These are phyloP conservation scores for Vombatus ursinus DNA, from an alignment of 2,113 vertebrate genomes.

Conservation along the genomic window DNA sequence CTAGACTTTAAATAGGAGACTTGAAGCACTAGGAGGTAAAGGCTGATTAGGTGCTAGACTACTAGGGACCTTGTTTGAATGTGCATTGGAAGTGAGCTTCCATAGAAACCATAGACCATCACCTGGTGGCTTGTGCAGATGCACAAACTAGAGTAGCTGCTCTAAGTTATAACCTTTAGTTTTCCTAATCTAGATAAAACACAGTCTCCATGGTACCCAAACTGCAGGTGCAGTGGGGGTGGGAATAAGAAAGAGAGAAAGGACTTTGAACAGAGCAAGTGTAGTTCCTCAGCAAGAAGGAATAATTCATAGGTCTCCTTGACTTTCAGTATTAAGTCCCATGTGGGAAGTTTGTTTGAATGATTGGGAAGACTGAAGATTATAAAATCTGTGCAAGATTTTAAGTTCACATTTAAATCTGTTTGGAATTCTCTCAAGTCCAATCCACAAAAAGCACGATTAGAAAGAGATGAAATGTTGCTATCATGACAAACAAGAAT, in stretches of 20 bases:
- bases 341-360: background rate
- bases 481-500: background rate
- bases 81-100: background rate
- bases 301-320: background rate
- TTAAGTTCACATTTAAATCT: background rate
- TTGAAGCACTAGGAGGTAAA: background rate
- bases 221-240: background rate
- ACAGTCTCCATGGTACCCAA: background rate
- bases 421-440: background rate
- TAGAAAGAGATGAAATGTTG: background rate
- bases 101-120: background rate
- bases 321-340: background rate
- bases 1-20: background rate
- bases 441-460: background rate
- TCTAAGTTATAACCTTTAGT: background rate
- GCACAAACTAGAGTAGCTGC: background rate
- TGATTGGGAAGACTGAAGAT: background rate
- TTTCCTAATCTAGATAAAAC: background rate
- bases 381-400: background rate
- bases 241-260: background rate
- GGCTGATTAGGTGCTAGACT: background rate
- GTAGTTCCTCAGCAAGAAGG: background rate
- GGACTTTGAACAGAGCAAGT: background rate
- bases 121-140: background rate
- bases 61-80: background rate